These are phyloP conservation scores for Amblyopsis hoosieri DNA, from an alignment of 2,797 vertebrate genomes.

Conservation along the genomic window DNA sequence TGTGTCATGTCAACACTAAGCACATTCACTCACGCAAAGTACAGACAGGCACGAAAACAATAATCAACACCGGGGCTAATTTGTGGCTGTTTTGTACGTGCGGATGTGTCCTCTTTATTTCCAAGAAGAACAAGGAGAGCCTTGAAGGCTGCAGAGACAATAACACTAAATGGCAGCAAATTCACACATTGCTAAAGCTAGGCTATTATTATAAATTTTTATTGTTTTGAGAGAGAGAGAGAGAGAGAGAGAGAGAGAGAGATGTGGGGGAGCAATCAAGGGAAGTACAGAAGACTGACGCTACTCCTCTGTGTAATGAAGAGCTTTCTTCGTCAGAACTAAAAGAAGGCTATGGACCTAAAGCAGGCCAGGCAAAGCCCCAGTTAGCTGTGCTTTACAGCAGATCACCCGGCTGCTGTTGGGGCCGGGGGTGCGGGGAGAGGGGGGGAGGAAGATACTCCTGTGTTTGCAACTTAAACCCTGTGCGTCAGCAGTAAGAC, in stretches of 20 bases:
- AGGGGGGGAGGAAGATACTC: constrained; percentile 7
- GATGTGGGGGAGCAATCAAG: neutral
- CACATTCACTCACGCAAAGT: constrained; percentile 13
- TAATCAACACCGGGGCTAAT: constrained; percentile 42
- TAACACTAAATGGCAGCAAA: constrained; percentile 7
- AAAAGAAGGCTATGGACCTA: neutral
- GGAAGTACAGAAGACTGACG: neutral
- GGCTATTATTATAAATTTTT: neutral
- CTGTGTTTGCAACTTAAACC: constrained; percentile 31
- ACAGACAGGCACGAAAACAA: constrained; percentile 30
- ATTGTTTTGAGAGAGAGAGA: neutral
- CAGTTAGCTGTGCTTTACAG: constrained; percentile 8
- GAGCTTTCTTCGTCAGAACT: neutral
- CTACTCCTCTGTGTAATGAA: constrained; percentile 3
- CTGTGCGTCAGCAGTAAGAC: constrained; percentile 14
- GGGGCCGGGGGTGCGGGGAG: too few relatives aligned
- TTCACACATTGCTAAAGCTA: neutral
- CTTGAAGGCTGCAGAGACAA: neutral
- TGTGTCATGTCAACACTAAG: constrained; percentile 4
- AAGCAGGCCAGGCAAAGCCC: neutral
- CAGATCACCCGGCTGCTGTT: constrained; percentile 15
- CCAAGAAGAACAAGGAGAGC: neutral
- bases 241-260: too few relatives aligned
- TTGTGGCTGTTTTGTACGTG: constrained; percentile 4
- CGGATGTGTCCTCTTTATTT: neutral